Base-by-base conservation (phyloP, 92 coral and sea anemone genomes). In the Galaxea fascicularis region DNA sequence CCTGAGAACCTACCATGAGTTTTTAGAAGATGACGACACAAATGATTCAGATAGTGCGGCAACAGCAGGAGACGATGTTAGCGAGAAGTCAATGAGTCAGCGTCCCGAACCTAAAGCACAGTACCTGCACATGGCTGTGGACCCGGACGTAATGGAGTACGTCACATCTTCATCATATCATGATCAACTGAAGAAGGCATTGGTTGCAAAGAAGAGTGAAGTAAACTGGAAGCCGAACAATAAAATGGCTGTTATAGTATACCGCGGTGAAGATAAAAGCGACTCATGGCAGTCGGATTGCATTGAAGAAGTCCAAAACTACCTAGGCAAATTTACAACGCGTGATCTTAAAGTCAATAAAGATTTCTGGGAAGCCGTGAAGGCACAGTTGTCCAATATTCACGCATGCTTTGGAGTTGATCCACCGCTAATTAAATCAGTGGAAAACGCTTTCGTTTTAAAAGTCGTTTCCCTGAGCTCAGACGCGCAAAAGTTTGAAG, bases 141-240 rank as follows among this genome's bases (percentile, higher is more conserved):
- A 94, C 68, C 35, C 86, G 44, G 92, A 92, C 53, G 78, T 87
- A 24, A 94, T 94, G 98, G 90, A 85, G 63, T 90, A 73, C 86
- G 66, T 92, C 44, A 83, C 70, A 35, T 44, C 74, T 11, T 71
- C 91, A 22, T 31, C 35, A 10, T 69, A 70, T 41, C 47, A 54
- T n/a, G 83, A 58, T 49, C 75, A 92, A 29, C 62, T 92, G 0
- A 86, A 77, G 45, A 58, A 72, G 6, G 49, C 88, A 18, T 84
- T 94, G n/a, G 70, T 69, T 35, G 82, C 63, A 4, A 63, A 79
- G 56, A 79, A 46, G 10, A 53, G 87, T 39, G 80, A 86, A 28
- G 41, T 89, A 3, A 76, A 74, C 13, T 89, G 92, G 92, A 73
- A 67, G 22, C 60, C 67, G 10, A 78, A 78, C 45, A 54, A 56